Evolutionary conservation across 2,888 invertebrate species (phyloP).

Genomic region (Coelopa pilipes): DNA sequence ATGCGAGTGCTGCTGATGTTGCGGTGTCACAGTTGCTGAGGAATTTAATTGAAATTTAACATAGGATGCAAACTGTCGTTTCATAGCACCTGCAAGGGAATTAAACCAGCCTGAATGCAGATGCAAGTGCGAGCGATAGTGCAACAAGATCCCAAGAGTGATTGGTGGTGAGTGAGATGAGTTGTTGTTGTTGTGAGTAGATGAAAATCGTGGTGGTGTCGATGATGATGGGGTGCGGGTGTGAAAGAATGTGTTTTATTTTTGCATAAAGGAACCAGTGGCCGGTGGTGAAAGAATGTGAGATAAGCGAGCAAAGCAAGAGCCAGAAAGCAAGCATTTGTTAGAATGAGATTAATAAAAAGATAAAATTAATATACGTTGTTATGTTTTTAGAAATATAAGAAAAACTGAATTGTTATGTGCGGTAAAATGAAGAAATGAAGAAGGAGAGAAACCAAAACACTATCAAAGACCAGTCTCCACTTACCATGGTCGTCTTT

Average conservation of each 20-base stretch:
- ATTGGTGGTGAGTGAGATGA: neutral
- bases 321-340: conserved; percentile 7
- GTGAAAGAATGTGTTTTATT: neutral
- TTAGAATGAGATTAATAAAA: neutral
- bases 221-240: conserved; percentile 15
- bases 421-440: no score
- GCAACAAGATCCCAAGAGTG: neutral
- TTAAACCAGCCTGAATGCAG: conserved; percentile 71
- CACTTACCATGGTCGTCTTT: conserved; percentile 55
- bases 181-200: conserved; percentile 20
- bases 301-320: conserved; percentile 18
- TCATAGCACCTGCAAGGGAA: conserved; percentile 76
- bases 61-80: conserved; percentile 85
- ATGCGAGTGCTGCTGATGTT: no score
- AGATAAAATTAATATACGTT: neutral
- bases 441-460: no score
- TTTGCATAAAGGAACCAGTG: no score
- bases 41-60: conserved; percentile 79
- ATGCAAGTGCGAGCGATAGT: conserved; percentile 31
- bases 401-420: no score
- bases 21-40: conserved; percentile 45
- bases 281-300: neutral
- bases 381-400: no score
- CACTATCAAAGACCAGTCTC: neutral
- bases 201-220: neutral